Conservation (phyloP, 2,888 invertebrate species). For the Dynastes hyllus region DNA sequence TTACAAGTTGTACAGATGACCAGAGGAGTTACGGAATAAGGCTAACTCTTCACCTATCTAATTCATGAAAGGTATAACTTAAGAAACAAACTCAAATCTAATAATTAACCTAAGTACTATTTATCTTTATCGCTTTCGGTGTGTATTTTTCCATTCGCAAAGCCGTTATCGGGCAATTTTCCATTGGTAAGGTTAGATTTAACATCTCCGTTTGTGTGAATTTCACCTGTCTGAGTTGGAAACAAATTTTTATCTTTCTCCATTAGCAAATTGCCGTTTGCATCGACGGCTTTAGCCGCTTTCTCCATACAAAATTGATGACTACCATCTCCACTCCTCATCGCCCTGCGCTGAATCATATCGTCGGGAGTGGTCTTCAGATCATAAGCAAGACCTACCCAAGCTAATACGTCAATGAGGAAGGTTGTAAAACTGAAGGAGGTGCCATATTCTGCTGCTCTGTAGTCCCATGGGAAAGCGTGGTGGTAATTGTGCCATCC, state of each 20-base stretch:
- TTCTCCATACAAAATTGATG: constrained; percentile 70
- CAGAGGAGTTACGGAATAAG: neutral
- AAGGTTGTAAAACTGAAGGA: constrained; percentile 76
- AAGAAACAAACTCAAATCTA: neutral
- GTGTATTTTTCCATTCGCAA: constrained; percentile 1
- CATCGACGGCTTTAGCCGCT: neutral
- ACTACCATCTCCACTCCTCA: constrained; percentile 79
- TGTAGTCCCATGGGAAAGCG: constrained; percentile 81
- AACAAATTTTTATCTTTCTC: neutral
- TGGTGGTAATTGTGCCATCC: constrained; percentile 89
- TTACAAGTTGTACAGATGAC: neutral
- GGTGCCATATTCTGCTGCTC: constrained; percentile 75
- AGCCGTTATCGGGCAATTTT: neutral
- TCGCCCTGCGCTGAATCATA: constrained; percentile 75
- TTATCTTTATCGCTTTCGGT: constrained; percentile 26
- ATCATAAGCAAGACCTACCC: constrained; percentile 78
- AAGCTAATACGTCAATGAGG: constrained; percentile 77
- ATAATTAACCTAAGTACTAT: neutral
- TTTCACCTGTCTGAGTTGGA: neutral
- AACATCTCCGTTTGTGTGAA: neutral
- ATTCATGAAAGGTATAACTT: neutral
- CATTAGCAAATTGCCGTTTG: neutral
- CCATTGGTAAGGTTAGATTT: neutral
- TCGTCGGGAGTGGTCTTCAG: constrained; percentile 71
- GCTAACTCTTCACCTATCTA: constrained; percentile 5